Evolutionary conservation across 2,888 invertebrate species (phyloP).

Genomic region (Eristalinus aeneus): DNA sequence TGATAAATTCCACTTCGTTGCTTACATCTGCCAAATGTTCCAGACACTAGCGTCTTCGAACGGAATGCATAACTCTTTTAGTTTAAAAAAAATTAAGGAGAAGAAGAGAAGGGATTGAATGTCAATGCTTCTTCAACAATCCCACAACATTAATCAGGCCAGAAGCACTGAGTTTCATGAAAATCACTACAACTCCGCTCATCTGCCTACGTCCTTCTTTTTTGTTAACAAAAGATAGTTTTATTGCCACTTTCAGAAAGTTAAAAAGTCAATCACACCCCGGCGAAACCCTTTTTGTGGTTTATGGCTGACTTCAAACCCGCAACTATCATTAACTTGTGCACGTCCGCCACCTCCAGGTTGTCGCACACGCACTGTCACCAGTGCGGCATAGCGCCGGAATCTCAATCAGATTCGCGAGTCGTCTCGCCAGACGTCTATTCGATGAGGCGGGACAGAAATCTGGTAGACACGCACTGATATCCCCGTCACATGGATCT

Average conservation of each 20-base stretch:
- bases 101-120: no score
- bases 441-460: slow-evolving; percentile 47
- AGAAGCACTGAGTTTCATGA: no score
- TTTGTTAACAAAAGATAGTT: not conserved
- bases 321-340: slow-evolving; percentile 46
- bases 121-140: no score
- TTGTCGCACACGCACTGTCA: slow-evolving; percentile 22
- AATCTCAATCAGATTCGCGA: slow-evolving; percentile 38
- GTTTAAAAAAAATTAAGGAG: no score
- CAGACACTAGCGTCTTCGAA: no score
- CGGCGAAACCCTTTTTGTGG: not conserved
- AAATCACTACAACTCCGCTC: not conserved
- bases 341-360: slow-evolving; percentile 19
- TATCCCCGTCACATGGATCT: slow-evolving; percentile 31
- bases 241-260: not conserved
- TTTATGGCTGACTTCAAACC: slow-evolving; percentile 18
- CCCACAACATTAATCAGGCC: no score
- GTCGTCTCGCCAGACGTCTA: slow-evolving; percentile 47
- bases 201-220: not conserved
- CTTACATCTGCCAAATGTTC: no score
- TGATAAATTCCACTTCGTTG: no score
- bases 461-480: not conserved
- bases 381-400: slow-evolving; percentile 1
- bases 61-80: no score
- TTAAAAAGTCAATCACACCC: not conserved